Conservation (phyloP, 2,888 invertebrate species). For the Blastobasis adustella region DNA sequence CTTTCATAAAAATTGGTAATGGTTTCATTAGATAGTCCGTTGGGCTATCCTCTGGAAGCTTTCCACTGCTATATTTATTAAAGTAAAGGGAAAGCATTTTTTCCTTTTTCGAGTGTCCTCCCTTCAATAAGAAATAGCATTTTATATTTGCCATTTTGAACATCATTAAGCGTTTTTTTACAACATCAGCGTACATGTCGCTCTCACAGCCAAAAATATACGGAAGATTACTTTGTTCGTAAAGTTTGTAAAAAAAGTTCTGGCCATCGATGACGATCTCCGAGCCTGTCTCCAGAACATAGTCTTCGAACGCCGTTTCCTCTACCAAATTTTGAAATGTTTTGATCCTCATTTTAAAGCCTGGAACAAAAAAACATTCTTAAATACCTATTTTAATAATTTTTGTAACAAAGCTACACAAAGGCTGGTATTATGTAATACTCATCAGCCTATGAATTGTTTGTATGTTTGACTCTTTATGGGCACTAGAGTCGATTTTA, state of each 20-base stretch:
- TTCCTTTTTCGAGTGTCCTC: conserved; percentile 21
- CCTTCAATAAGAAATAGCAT: conserved; percentile 35
- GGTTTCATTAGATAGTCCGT: background rate
- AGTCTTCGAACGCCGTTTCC: background rate
- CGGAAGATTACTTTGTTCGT: conserved; percentile 16
- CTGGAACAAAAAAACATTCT: background rate
- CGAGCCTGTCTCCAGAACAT: conserved; percentile 18
- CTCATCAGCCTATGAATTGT: no score
- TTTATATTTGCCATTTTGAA: conserved; percentile 30
- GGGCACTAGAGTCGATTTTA: no score
- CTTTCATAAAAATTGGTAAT: conserved; percentile 23
- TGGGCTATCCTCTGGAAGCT: background rate
- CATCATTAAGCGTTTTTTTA: conserved; percentile 20
- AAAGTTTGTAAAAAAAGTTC: conserved; percentile 24
- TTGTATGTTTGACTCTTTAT: no score
- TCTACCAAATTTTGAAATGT: conserved; percentile 2
- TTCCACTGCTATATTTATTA: background rate
- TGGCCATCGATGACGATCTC: conserved; percentile 35
- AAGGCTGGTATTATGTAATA: no score
- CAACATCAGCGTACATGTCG: conserved; percentile 22
- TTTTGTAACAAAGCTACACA: no score
- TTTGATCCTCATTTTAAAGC: conserved; percentile 14
- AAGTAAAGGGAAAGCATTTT: conserved; percentile 6
- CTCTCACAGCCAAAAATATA: conserved; percentile 29
- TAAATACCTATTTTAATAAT: background rate